Evolutionary conservation across 2,888 invertebrate genomes (phyloP), one percentile per base, ranked within the genome.

Genomic region (Megamerina dolium): DNA sequence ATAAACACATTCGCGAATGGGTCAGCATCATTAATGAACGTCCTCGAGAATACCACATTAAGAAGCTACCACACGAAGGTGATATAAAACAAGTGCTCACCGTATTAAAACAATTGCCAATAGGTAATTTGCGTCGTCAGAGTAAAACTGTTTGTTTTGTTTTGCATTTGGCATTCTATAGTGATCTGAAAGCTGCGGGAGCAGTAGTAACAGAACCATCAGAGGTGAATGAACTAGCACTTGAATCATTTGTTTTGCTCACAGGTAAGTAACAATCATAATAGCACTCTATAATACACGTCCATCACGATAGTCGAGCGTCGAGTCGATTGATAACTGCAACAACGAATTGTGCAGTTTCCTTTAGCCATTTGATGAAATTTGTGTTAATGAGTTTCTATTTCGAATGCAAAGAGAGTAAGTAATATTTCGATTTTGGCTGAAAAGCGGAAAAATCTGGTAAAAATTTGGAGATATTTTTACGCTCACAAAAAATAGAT

Each of bases 101-200:
- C 5, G 29, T 59, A 8, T 48, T 69, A 37, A 47, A 48, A 5
- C 48, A 49, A 12, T 34, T 69, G 14, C 68, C 70, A 0, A 38
- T 69, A 5, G 53, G 59, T 0, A 60, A 59, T 39, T 52, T 66
- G 21, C 47, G 58, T 5, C 42, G 46, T 9, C 46, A 53, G 4
- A 50, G 52, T 12, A 70, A 70, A 46, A 48, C 43, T 3, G 43
- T 60, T 1, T 46, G 70, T 5, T 64, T 64, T 52, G 48, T 61
- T 36, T 48, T 66, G 4, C 53, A 64, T 29, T 48, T 70, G 4
- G 58, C 58, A 0, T 47, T 69, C 1, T 60, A 61, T 34, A 53
- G 56, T 20, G 69, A 71, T 46, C 48, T 68, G 13, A 44, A 50
- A 41, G 50, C 58, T 12, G 46, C 54, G 14, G 36, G 49, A 21